Percentiles rank a stretch among this genome's conserved stretches.
Evolutionary conservation across 2,888 invertebrate genomes (phyloP).

Genomic region (Ectropis crepuscularia): DNA sequence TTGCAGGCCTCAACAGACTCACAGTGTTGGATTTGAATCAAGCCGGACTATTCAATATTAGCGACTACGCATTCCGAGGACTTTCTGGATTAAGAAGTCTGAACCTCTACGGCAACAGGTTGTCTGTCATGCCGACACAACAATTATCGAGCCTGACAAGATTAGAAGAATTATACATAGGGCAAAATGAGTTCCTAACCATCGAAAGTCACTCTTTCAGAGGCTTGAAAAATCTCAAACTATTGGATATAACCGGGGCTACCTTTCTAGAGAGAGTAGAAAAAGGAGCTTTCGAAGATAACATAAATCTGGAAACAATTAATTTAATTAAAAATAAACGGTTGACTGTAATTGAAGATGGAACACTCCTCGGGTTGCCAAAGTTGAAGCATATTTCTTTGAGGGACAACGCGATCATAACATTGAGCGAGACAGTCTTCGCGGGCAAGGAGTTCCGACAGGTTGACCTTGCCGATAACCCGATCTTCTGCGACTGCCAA

Average conservation of each 20-base stretch:
- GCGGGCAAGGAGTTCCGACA: constrained; percentile 91
- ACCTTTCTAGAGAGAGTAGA: constrained; percentile 89
- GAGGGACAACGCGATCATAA: constrained; percentile 90
- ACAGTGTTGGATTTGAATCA: constrained; percentile 92
- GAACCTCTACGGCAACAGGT: constrained; percentile 91
- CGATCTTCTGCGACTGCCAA: constrained; percentile 92
- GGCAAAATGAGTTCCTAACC: constrained; percentile 91
- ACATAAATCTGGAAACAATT: constrained; percentile 91
- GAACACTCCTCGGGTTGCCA: constrained; percentile 90
- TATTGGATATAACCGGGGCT: constrained; percentile 91
- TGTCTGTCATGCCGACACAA: constrained; percentile 89
- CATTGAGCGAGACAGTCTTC: constrained; percentile 91
- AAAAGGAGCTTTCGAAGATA: constrained; percentile 91
- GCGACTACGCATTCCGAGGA: constrained; percentile 90
- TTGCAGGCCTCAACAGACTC: constrained; percentile 90
- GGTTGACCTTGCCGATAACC: constrained; percentile 92
- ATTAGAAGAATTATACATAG: constrained; percentile 91
- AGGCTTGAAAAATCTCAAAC: constrained; percentile 90
- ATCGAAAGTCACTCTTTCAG: constrained; percentile 90
- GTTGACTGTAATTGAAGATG: constrained; percentile 89
- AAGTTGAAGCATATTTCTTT: constrained; percentile 91
- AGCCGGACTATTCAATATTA: constrained; percentile 92
- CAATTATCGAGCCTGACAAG: constrained; percentile 89
- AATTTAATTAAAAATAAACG: constrained; percentile 91
- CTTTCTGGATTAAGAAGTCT: constrained; percentile 90